These are phyloP conservation scores for Chrosomus eos DNA, from an alignment of 2,797 vertebrate species.

Conservation along the genomic window DNA sequence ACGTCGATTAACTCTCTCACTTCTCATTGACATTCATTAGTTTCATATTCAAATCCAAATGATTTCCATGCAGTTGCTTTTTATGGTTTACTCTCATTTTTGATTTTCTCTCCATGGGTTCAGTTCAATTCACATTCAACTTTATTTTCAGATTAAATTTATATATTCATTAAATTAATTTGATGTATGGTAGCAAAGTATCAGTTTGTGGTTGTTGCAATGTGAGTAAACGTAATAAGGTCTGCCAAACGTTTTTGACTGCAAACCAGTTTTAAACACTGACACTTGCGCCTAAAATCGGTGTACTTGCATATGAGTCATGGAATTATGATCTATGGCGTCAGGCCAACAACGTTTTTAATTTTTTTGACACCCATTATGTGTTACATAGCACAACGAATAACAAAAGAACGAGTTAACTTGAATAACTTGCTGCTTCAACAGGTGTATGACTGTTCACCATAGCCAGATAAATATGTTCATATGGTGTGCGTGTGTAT, in stretches of 20 bases:
- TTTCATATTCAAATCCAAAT: not conserved
- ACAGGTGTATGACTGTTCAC: slow-evolving; percentile 9
- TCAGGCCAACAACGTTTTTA: not conserved
- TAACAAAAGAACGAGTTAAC: not conserved
- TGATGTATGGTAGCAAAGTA: too few relatives aligned
- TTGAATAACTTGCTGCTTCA: slow-evolving; percentile 26
- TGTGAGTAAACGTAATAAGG: not conserved
- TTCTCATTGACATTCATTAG: not conserved
- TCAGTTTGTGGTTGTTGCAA: not conserved
- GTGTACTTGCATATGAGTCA: not conserved
- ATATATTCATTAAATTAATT: not conserved
- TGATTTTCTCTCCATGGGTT: not conserved
- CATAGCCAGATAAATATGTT: not conserved
- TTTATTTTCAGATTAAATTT: not conserved
- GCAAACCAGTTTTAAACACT: slow-evolving; percentile 2
- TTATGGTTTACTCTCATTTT: not conserved
- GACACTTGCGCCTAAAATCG: slow-evolving; percentile 14
- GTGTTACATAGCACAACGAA: not conserved
- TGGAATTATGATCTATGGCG: not conserved
- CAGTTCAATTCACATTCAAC: not conserved
- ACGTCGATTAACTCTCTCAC: not conserved
- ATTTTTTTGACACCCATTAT: not conserved
- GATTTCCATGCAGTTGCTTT: not conserved
- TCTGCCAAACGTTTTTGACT: not conserved
- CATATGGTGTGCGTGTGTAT: not conserved